Base-by-base conservation (phyloP, 2,797 vertebrate genomes). In the Oceanodroma leucorhoa region DNA sequence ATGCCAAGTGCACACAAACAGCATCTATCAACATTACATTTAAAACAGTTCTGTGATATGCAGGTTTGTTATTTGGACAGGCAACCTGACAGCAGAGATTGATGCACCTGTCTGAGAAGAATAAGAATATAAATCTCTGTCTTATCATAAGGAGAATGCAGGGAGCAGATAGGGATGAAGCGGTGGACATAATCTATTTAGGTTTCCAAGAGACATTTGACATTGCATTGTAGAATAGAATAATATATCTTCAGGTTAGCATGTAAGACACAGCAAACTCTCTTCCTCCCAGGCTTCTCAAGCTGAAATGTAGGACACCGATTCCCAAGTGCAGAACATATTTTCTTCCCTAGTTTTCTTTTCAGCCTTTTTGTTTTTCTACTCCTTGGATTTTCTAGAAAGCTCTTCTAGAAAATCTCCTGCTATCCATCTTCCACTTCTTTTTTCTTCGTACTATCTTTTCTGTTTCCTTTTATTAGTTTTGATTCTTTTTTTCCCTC, bases 61-160 rank as follows among this genome's bases (percentile, higher is more conserved):
- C 73, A 93, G 89, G 93, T 96, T 96, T 94, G 83, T 94, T 95
- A 94, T 92, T 93, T 4, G 9, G 95, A 96, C 93, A 93, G 94
- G 89, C 57, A 86, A 95, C 70, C 60, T 96, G 96, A 96, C 96
- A 96, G 78, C 51, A 90, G 73, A 96, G 96, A 97, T 95, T 96
- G 97, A 97, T 97, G 93, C 53, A 96, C 60, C 64, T 50, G 57
- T 94, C 93, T 96, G 70, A 91, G 70, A 94, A 93, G 91, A 96
- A 95, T 95, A 97, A 96, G 96, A 96, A 96, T 96, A 97, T 97
- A 97, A 97, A 97, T 97, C 96, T 96, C 80, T 97, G 96, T 97
- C 95, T 96, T 95, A 93, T 96, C 79, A 80, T 84, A 90, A 77
- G 83, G 78, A 95, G 94, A 96, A 97, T 92, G 93, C 64, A 90